phyloP scores from a whole-genome alignment of 2,113 vertebrate species.

The Falcunculus frontatus region DNA sequence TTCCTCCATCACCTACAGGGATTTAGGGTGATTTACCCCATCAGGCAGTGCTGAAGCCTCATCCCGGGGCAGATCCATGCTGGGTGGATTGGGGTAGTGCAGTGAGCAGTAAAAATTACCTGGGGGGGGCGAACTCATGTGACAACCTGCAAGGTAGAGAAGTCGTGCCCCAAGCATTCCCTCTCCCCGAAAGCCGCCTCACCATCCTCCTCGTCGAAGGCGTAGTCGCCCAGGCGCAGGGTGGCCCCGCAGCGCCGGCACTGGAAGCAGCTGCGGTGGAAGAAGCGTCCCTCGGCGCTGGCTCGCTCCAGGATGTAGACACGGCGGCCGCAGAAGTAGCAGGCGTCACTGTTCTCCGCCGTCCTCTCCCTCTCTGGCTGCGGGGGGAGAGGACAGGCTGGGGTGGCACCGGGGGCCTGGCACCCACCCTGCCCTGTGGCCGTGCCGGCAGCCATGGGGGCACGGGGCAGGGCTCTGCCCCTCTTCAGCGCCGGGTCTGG shows the following conservation, averaged over 20 bases:
- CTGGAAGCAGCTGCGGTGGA: conserved; percentile 90
- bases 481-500: background rate
- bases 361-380: background rate
- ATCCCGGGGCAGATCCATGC: background rate
- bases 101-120: conserved; percentile 73
- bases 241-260: conserved; percentile 81
- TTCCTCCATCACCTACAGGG: background rate
- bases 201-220: conserved; percentile 79
- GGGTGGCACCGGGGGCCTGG: background rate
- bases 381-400: background rate
- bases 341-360: conserved; percentile 72
- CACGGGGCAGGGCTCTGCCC: background rate
- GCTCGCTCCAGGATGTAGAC: conserved; percentile 89
- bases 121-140: background rate
- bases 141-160: background rate
- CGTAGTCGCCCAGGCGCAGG: conserved; percentile 81
- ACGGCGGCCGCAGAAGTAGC: conserved; percentile 81
- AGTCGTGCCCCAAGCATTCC: background rate
- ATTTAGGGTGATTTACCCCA: background rate
- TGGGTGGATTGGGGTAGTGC: conserved; percentile 41
- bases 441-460: background rate
- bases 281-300: conserved; percentile 86
- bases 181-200: background rate
- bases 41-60: background rate
- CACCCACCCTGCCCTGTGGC: background rate